Conservation (phyloP, 30 jellyfish, hydroid and myxozoan species). For the Turritopsis rubra region DNA sequence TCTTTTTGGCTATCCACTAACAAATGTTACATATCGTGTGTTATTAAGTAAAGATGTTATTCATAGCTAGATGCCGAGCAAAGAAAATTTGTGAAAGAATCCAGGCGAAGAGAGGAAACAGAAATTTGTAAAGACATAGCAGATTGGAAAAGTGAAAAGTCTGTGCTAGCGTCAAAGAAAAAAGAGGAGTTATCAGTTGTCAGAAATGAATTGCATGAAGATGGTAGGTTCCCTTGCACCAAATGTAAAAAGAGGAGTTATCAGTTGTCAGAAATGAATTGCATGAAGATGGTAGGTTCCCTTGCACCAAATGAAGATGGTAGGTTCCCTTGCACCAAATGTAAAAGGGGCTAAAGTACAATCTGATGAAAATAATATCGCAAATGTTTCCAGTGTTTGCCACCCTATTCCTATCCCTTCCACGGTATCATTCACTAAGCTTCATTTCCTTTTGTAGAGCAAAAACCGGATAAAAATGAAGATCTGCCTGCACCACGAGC, state of each 20-base stretch:
- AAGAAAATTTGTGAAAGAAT: conserved; percentile 37
- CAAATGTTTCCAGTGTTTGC: too few species aligned
- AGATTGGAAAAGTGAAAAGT: conserved; percentile 38
- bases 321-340: background rate
- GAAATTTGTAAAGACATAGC: conserved; percentile 36
- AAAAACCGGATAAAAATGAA: conserved; percentile 25
- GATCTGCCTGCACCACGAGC: conserved; percentile 67
- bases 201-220: background rate
- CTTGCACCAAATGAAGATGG: background rate
- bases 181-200: background rate
- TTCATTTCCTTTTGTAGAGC: background rate
- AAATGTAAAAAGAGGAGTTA: background rate
- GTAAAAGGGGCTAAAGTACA: background rate
- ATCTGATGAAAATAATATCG: too few species aligned
- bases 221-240: background rate
- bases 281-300: background rate
- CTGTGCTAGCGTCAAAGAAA: background rate
- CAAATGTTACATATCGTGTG: too few species aligned
- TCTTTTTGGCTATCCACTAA: too few species aligned
- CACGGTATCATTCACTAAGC: too few species aligned
- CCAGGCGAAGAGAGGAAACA: conserved; percentile 27
- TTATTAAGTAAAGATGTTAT: background rate
- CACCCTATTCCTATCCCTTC: too few species aligned
- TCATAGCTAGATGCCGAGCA: conserved; percentile 68
- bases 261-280: background rate